phyloP scores from a whole-genome alignment of 2,113 vertebrate species.

The Triplophysa dalaica region DNA sequence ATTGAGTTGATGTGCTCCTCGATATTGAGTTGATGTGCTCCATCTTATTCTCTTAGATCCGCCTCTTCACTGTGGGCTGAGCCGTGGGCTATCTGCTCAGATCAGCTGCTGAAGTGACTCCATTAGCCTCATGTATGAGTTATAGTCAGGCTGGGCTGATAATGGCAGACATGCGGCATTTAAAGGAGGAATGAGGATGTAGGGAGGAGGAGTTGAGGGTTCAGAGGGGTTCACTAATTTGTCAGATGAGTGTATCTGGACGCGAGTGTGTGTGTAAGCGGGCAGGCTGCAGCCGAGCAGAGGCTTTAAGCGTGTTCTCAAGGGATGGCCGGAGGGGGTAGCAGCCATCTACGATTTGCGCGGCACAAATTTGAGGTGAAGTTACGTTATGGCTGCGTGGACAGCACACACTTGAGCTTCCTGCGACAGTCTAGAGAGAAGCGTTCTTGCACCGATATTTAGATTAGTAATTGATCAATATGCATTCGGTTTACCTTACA shows the following conservation, averaged over 20 bases:
- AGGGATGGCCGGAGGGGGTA: conserved; percentile 46
- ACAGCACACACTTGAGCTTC: conserved; percentile 33
- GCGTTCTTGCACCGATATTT: neutral
- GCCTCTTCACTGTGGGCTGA: conserved; percentile 30
- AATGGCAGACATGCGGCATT: conserved; percentile 24
- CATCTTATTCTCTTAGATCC: conserved; percentile 27
- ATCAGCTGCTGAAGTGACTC: conserved; percentile 38
- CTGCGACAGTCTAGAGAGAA: conserved; percentile 6
- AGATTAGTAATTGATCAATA: neutral
- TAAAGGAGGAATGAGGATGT: conserved; percentile 16
- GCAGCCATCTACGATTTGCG: conserved; percentile 34
- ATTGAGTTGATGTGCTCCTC: conserved; percentile 24
- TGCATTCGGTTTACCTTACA: neutral
- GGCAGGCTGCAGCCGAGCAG: conserved; percentile 15
- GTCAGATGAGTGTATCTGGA: conserved; percentile 31
- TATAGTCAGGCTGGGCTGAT: conserved; percentile 38
- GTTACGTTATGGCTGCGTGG: conserved; percentile 48
- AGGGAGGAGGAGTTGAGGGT: conserved; percentile 28
- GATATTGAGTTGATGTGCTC: conserved; percentile 25
- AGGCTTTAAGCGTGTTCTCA: conserved; percentile 43
- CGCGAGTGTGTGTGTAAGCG: conserved; percentile 21
- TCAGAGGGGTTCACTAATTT: conserved; percentile 30
- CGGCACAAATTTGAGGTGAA: conserved; percentile 58
- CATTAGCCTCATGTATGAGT: conserved; percentile 61
- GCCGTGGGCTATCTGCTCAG: conserved; percentile 32